Evolutionary conservation across 1,140 invertebrate species (phyloP), one percentile per base, ranked within the genome.

Genomic region (Teleogryllus occipitalis): DNA sequence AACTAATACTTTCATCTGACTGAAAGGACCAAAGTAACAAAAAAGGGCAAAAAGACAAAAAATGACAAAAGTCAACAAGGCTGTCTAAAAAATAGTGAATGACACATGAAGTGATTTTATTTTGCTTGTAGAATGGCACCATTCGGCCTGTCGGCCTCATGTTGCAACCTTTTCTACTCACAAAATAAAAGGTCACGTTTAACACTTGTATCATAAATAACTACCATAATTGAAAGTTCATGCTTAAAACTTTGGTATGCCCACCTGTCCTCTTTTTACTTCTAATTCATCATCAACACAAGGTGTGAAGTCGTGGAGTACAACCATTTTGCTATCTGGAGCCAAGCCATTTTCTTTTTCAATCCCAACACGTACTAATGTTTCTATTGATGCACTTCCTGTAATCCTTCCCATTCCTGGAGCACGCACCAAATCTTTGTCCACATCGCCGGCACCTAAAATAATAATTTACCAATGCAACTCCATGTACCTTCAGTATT

Each of bases 221-320:
- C 27, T 39, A 39, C 5, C 5, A 39, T 39, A 39, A 39, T 2
- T 39, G 27, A 39, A 39, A 39, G 27, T 5, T 39, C 27, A 39
- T 39, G 72, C 5, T 73, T 18, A 39, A 39, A 39, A 39, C 27
- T 39, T 39, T 21, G 27, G 15, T 2, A 39, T 39, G 83, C 85
- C 84, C 82, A 91, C 90, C 86, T 90, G 90, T 80, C 92, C 92
- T 80, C 90, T 84, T 84, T 91, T 91, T 54, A 96, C 94, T 88
- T 94, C 92, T 49, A 98, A 87, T 86, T 98, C 97, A 87, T 98
- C 96, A 86, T 98, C 96, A 7, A 97, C 96, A 85, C 96, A 97
- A 0, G 96, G 96, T 8, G 94, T 94, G 86, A 98, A 98, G 84
- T 98, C 96, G 85, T 98, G 95, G 15, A 98, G 87, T 15, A 98